Base-by-base conservation (phyloP, 2,888 invertebrate genomes). In the Callinectes sapidus region DNA sequence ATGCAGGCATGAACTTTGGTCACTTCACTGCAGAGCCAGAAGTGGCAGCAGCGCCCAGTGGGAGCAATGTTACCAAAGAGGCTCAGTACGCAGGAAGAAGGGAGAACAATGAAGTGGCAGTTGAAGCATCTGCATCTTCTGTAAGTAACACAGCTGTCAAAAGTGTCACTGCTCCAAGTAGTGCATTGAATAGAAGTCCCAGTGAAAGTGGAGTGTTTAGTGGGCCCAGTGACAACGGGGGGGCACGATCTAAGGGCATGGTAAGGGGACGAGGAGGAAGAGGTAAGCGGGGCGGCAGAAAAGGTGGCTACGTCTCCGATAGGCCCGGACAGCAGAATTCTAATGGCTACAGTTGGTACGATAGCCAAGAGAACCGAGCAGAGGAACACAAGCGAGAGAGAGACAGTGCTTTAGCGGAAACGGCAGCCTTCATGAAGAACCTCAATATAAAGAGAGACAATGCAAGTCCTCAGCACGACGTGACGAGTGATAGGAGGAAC, bases 391-490 rank as follows among this genome's bases (percentile, higher is more conserved):
- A 85, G 5, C 90, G 91, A 16, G 93, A 91, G 6, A 85, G 93
- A 42, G 89, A 91, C 86, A 92, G 35, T 42, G 92, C 92, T 14
- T 54, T 93, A 35, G 91, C 91, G 16, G 91, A 93, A 86, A 92
- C 92, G 14, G 90, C 93, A 32, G 93, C 93, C 23, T 93, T 93
- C 89, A 92, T 93, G 92, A 89, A 87, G 39, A 89, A 61, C 54
- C 18, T 93, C 61, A 91, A 55, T 48, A 54, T 89, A 81, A 91
- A 55, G 32, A 87, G 28, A 42, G 86, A 48, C 23, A 88, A 32
- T 39, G 61, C 66, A 66, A 90, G 54, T 55, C 32, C 42, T 54
- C 87, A 89, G 28, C 48, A 89, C 28, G 87, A 93, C 8, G 66
- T 14, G 32, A 28, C 48, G 42, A 89, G 91, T 89, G 87, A 77